Evolutionary conservation across 2,113 vertebrate genomes (phyloP), one percentile per base, ranked within the genome.

Genomic region (human): DNA sequence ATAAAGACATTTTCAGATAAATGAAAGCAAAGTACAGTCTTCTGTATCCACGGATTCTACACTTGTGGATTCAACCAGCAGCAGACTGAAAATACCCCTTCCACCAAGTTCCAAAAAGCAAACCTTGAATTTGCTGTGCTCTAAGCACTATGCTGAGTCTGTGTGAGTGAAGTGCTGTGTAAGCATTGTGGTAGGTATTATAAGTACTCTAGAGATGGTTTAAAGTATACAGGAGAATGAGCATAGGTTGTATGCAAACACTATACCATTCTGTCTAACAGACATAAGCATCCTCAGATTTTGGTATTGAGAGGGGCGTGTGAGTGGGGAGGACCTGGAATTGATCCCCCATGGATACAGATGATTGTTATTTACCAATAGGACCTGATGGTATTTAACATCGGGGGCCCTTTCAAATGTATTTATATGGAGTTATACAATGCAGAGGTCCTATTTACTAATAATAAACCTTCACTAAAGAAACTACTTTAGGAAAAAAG

Each of bases 1-100:
- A 84, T 80, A 64, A 90, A 93, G 52, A 25, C 25, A 72, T 57
- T 86, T 93, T 86, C 66, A 89, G 89, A 92, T 59, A 66, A 55
- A 55, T 14, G 30, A 83, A 78, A 87, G 27, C 55, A 20, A 89
- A 59, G 45, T 76, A 27, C 3, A 48, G 43, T 43, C 43, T 43
- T 43, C 27, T 8, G 25, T 76, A 40, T 32, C 27, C 73, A 76
- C 32, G 43, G 13, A 27, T 45, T 48, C 40, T 25, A 76, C 38
- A 75, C 43, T 6, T 45, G 23, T 30, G 27, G 10, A 76, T 76
- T 45, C 43, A 48, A 48, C 43, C 14, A 76, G 27, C 7, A 23
- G 6, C 43, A 76, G 73, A 72, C 43, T 25, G 14, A 75, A 76
- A 76, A 45, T 30, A 32, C 9, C 43, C 25, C 3, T 76, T 76